Evolutionary conservation across 1,140 invertebrate genomes (phyloP), one percentile per base, ranked within the genome.

Genomic region (Mya arenaria): DNA sequence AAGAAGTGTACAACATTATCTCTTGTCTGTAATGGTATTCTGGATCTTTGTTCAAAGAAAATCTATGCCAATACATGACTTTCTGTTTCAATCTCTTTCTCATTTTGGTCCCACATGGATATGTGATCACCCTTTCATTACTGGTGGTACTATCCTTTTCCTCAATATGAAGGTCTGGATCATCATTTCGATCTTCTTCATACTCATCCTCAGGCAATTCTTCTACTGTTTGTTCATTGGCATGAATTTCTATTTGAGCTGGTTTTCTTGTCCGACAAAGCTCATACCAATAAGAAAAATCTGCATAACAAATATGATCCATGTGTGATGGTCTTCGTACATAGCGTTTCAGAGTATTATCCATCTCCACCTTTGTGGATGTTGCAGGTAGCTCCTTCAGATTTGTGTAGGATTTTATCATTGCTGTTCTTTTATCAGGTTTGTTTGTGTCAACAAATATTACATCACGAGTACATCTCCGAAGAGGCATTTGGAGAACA

Each of bases 261-360:
- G 19, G 15, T n/a, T n/a, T n/a, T n/a, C n/a, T n/a, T n/a, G n/a
- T n/a, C n/a, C n/a, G n/a, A 44, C 60, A 75, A 6, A 75, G 23
- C n/a, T 82, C 41, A 58, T 56, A 82, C 56, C 39, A 75, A n/a
- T 62, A 52, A 23, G 69, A 69, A 82, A 74, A 82, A 55, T 82
- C 80, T 56, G 71, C 80, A 52, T 75, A 74, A 41, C 71, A 82
- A n/a, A 68, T 5, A 28, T 68, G 39, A 58, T 82, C 80, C 62
- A 82, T 30, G 44, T 28, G 28, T 0, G 30, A n/a, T 55, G 80
- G 60, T 66, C 80, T n/a, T 19, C 69, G 58, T 23, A 56, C 60
- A 65, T 75, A 68, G 19, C 81, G 63, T 39, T 58, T 63, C 28
- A 83, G 36, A 3, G 71, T 23, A 56, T 77, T 69, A 36, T 37